phyloP scores from a whole-genome alignment of 2,888 invertebrate species.

The Cyaniris semiargus region DNA sequence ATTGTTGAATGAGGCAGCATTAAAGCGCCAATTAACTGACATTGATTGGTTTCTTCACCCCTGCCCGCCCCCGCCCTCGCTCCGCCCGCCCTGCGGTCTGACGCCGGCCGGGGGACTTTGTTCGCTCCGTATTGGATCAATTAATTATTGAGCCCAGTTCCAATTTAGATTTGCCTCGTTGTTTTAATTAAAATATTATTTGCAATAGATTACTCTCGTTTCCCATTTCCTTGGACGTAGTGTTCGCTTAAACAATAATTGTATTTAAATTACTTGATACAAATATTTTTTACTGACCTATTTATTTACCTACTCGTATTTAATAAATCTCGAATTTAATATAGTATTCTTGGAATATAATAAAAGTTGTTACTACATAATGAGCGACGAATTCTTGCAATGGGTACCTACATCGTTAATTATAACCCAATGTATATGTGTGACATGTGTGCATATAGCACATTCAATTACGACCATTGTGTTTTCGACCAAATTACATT shows the following conservation, averaged over 20 bases:
- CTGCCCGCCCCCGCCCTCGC: constrained; percentile 40
- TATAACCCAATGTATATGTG: too few relatives aligned
- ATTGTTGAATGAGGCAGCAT: constrained; percentile 78
- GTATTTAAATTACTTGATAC: neutral
- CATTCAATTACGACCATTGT: neutral
- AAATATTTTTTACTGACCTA: neutral
- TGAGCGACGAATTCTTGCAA: too few relatives aligned
- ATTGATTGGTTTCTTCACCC: constrained; percentile 71
- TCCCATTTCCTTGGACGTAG: neutral
- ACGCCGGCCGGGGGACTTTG: constrained; percentile 38
- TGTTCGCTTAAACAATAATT: neutral
- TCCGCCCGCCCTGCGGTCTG: constrained; percentile 35
- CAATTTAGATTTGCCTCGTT: constrained; percentile 39
- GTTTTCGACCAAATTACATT: neutral
- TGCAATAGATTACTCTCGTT: neutral
- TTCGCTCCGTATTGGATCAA: constrained; percentile 38
- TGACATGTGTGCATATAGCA: neutral
- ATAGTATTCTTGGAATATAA: too few relatives aligned
- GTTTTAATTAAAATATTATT: constrained; percentile 35
- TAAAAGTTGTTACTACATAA: too few relatives aligned
- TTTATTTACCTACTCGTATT: too few relatives aligned
- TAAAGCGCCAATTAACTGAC: constrained; percentile 77
- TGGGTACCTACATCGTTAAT: too few relatives aligned
- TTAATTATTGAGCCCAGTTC: constrained; percentile 37
- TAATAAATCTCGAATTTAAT: too few relatives aligned